These are phyloP conservation scores for Diarsia dahlii DNA, from an alignment of 2,888 invertebrate genomes.

Conservation along the genomic window DNA sequence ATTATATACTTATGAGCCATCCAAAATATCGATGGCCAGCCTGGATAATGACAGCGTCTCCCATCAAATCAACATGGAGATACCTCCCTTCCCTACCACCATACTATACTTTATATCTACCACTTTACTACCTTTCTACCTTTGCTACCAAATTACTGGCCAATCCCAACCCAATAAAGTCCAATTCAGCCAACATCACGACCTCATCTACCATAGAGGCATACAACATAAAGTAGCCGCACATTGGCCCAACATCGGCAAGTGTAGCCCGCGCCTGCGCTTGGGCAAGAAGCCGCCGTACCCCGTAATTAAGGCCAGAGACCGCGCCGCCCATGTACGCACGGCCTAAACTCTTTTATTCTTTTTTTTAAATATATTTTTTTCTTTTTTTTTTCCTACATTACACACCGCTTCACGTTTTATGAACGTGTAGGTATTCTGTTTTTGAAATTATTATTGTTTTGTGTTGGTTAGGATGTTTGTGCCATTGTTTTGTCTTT, in stretches of 20 bases:
- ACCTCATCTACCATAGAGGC: constrained; percentile 46
- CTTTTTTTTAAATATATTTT: constrained; percentile 65
- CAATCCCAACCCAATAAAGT: constrained; percentile 17
- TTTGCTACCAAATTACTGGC: neutral
- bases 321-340: constrained; percentile 81
- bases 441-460: constrained; percentile 54
- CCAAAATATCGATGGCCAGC: neutral
- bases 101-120: no score
- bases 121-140: no score
- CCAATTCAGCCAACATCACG: constrained; percentile 34
- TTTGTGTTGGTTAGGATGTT: constrained; percentile 3
- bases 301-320: constrained; percentile 85
- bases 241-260: constrained; percentile 30
- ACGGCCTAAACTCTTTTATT: constrained; percentile 63
- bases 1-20: neutral
- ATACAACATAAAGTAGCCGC: constrained; percentile 53
- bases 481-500: neutral
- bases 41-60: neutral
- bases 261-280: constrained; percentile 60
- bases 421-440: constrained; percentile 57
- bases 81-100: no score
- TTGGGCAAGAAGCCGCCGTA: constrained; percentile 69
- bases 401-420: constrained; percentile 60
- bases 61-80: neutral
- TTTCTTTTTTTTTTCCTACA: constrained; percentile 67